Conservation (phyloP, 2,797 vertebrate species). For the Alca torda region DNA sequence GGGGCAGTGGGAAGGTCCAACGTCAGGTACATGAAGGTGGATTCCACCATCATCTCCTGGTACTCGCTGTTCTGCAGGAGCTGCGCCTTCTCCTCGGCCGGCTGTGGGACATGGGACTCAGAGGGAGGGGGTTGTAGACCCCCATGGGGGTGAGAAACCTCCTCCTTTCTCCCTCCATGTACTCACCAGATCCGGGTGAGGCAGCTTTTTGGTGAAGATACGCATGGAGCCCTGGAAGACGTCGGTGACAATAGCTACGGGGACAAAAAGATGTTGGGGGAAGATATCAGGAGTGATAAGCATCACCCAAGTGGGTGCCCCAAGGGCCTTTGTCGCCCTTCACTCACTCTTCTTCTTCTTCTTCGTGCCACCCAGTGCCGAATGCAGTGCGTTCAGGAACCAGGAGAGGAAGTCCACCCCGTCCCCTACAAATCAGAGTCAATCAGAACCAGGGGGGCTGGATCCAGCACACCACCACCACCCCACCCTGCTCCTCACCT, state of each 20-base stretch:
- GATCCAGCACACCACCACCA: accelerated
- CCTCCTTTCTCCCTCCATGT: accelerated
- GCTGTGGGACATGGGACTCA: conserved; percentile 63
- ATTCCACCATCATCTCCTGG: conserved; percentile 94
- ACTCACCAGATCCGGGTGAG: conserved; percentile 93
- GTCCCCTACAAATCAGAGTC: conserved; percentile 79
- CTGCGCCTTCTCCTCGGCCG: conserved; percentile 91
- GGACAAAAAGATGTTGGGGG: neutral
- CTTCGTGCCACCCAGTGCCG: conserved; percentile 93
- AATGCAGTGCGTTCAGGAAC: conserved; percentile 95
- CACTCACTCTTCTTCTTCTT: conserved; percentile 94
- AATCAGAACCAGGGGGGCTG: accelerated
- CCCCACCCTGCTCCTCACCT: conserved; percentile 66
- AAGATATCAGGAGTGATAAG: accelerated
- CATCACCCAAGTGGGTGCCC: neutral
- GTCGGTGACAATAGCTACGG: conserved; percentile 88
- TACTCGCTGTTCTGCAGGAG: conserved; percentile 90
- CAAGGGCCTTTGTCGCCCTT: too few species aligned
- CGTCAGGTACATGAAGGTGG: conserved; percentile 93
- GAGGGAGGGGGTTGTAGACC: neutral
- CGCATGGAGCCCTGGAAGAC: conserved; percentile 98
- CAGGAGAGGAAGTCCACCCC: conserved; percentile 97
- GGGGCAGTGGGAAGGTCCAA: conserved; percentile 96
- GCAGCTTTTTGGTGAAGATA: conserved; percentile 97
- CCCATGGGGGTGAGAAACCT: accelerated